Conservation (phyloP, 1,140 invertebrate species). For the Gonatopus flavifemur region DNA sequence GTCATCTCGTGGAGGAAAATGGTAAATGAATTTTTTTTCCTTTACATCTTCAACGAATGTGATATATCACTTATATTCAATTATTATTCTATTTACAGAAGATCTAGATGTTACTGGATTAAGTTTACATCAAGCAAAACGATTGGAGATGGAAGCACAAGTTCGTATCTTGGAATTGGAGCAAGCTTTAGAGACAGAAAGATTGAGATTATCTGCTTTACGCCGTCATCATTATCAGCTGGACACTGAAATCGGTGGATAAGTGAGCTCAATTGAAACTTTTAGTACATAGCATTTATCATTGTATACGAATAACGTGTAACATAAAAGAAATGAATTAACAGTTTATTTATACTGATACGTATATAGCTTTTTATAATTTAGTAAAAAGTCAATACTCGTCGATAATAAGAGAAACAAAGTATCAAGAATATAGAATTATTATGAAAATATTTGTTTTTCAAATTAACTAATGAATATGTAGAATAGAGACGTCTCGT, state of each 20-base stretch:
- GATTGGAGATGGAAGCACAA: conserved; percentile 94
- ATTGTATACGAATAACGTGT: too few species aligned
- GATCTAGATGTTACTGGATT: conserved; percentile 88
- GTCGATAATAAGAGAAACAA: too few species aligned
- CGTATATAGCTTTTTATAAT: too few species aligned
- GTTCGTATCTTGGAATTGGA: conserved; percentile 92
- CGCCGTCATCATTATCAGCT: conserved; percentile 92
- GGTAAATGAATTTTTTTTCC: conserved; percentile 56
- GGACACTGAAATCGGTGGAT: conserved; percentile 68
- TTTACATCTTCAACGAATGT: not conserved
- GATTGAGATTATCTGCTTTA: conserved; percentile 79
- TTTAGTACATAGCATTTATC: too few species aligned
- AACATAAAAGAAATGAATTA: too few species aligned
- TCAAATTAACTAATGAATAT: too few species aligned
- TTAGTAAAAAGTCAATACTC: too few species aligned
- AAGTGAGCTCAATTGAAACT: too few species aligned
- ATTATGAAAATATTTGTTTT: too few species aligned
- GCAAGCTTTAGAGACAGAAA: conserved; percentile 83
- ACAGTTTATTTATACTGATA: too few species aligned
- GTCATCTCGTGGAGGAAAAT: conserved; percentile 82
- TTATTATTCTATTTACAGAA: conserved; percentile 61
- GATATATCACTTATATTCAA: conserved; percentile 12
- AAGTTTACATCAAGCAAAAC: conserved; percentile 91
- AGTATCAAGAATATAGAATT: too few species aligned
- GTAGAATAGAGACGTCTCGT: too few species aligned